phyloP scores from a whole-genome alignment of 1,140 invertebrate species.

The Patella vulgata region DNA sequence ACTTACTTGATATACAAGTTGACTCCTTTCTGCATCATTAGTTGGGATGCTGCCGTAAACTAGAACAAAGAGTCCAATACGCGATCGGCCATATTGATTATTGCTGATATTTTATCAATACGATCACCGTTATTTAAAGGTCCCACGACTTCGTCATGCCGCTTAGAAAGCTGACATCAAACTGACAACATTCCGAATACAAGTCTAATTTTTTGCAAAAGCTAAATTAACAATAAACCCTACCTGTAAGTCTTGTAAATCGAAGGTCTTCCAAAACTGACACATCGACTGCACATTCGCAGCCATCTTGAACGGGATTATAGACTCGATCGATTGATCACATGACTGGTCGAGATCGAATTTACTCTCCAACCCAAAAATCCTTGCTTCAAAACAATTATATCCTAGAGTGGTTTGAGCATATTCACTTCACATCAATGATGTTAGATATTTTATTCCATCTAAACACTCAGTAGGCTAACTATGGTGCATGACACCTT shows the following conservation, averaged over 20 bases:
- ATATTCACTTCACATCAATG: no score
- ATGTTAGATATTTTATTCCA: no score
- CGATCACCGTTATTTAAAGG: slow-evolving; percentile 29
- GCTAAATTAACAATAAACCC: slow-evolving; percentile 11
- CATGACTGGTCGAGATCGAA: slow-evolving; percentile 61
- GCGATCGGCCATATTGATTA: slow-evolving; percentile 57
- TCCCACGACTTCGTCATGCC: not conserved
- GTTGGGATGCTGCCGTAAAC: slow-evolving; percentile 14
- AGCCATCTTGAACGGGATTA: slow-evolving; percentile 69
- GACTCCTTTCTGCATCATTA: slow-evolving; percentile 3
- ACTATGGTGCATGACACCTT: no score
- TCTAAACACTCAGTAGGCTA: no score
- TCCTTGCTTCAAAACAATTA: no score
- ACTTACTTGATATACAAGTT: not conserved
- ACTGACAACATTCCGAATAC: not conserved
- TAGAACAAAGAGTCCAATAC: slow-evolving; percentile 38
- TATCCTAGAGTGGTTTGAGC: no score
- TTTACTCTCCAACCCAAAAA: slow-evolving; percentile 30
- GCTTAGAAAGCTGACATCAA: slow-evolving; percentile 7
- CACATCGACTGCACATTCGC: slow-evolving; percentile 68
- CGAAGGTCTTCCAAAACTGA: slow-evolving; percentile 69
- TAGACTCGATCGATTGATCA: slow-evolving; percentile 65
- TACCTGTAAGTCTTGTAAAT: slow-evolving; percentile 69
- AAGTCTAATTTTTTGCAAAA: no score
- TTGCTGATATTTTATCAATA: slow-evolving; percentile 56